Percentiles rank a stretch among this genome's conserved stretches.
These are phyloP conservation scores for Caenorhabditis angaria DNA, from an alignment of 2,888 invertebrate genomes.

Conservation along the genomic window DNA sequence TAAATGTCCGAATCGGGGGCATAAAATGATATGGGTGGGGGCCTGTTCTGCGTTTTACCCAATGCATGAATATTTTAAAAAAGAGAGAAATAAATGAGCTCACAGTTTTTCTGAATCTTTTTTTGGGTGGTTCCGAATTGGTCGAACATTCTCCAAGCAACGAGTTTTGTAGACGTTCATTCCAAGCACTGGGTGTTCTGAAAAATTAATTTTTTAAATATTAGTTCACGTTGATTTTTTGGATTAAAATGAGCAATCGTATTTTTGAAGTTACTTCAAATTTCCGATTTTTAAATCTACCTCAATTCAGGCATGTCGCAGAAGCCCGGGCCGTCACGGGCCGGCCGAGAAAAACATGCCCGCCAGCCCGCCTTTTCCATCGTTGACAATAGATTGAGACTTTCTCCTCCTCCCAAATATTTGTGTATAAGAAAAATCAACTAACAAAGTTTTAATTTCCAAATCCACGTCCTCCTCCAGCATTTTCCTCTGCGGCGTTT, in stretches of 20 bases:
- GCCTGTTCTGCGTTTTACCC: too few relatives aligned
- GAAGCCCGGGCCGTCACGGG: too few relatives aligned
- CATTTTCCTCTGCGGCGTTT: constrained; percentile 17
- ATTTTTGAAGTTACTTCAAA: too few relatives aligned
- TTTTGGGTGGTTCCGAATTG: background rate
- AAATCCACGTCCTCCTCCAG: constrained; percentile 2
- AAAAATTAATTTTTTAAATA: too few relatives aligned
- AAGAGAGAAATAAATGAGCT: background rate
- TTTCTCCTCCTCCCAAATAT: background rate
- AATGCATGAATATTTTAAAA: background rate
- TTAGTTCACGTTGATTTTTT: too few relatives aligned
- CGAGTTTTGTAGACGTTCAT: constrained; percentile 15
- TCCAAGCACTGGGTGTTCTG: constrained; percentile 19
- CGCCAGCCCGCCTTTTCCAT: too few relatives aligned
- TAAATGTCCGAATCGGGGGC: too few relatives aligned
- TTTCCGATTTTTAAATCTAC: too few relatives aligned
- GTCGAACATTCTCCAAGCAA: constrained; percentile 10
- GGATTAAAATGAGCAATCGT: too few relatives aligned
- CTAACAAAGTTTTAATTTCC: background rate
- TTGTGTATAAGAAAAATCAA: background rate
- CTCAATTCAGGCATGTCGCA: background rate
- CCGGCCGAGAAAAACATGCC: too few relatives aligned
- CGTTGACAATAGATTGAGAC: too few relatives aligned
- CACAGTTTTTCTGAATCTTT: constrained; percentile 6
- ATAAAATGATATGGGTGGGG: too few relatives aligned